Evolutionary conservation across 1,140 invertebrate species (phyloP).

Genomic region (Dreissena polymorpha): DNA sequence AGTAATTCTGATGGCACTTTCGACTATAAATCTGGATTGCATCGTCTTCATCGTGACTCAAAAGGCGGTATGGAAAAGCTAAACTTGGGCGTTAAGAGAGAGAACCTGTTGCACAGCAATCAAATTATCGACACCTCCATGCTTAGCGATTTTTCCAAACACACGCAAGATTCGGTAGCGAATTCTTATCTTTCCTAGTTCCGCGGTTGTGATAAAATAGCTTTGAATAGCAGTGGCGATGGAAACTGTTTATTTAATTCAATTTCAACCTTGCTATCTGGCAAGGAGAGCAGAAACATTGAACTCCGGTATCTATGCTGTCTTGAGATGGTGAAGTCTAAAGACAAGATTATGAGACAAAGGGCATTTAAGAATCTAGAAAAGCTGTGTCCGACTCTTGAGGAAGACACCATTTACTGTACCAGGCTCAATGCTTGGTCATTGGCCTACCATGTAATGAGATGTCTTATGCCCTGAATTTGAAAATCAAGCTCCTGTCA

Average conservation of each 20-base stretch:
- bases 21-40: too few species aligned
- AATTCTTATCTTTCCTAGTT: conserved; percentile 1
- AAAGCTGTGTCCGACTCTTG: neutral
- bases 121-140: too few species aligned
- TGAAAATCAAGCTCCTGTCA: neutral
- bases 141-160: too few species aligned
- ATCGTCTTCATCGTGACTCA: too few species aligned
- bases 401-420: too few species aligned
- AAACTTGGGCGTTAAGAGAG: too few species aligned
- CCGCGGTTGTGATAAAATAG: neutral
- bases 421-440: neutral
- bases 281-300: too few species aligned
- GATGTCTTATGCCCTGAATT: neutral
- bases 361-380: neutral
- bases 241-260: too few species aligned
- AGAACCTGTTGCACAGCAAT: too few species aligned
- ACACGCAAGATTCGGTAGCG: conserved; percentile 4
- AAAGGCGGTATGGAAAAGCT: too few species aligned
- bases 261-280: too few species aligned
- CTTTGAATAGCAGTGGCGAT: conserved; percentile 8
- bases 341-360: conserved; percentile 11
- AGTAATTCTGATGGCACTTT: too few species aligned
- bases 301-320: conserved; percentile 19
- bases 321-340: conserved; percentile 10
- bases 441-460: neutral